These are phyloP conservation scores for Meteorus colon DNA, from an alignment of 2,888 invertebrate species.

Conservation along the genomic window DNA sequence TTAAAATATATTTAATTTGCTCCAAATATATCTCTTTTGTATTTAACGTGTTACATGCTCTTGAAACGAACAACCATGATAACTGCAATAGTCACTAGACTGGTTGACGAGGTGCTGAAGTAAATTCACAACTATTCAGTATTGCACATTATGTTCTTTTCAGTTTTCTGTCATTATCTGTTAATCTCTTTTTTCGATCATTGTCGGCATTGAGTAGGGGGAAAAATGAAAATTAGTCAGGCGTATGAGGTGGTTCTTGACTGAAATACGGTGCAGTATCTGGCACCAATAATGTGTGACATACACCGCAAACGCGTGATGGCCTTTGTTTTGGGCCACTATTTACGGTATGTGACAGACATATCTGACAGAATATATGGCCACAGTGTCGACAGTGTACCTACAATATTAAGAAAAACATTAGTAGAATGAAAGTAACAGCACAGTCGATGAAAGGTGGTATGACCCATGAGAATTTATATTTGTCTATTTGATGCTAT, in stretches of 20 bases:
- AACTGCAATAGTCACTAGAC: background rate
- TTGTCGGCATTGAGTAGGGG: background rate
- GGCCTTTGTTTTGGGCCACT: constrained; percentile 90
- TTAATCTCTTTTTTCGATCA: constrained; percentile 16
- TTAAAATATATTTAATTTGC: constrained; percentile 6
- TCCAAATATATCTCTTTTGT: background rate
- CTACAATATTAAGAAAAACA: constrained; percentile 71
- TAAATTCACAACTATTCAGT: constrained; percentile 20
- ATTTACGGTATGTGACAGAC: constrained; percentile 86
- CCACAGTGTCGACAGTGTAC: constrained; percentile 96
- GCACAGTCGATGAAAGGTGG: constrained; percentile 30
- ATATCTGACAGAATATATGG: constrained; percentile 92
- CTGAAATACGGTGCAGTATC: constrained; percentile 95
- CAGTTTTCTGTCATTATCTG: background rate
- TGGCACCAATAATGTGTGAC: constrained; percentile 95
- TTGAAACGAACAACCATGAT: constrained; percentile 15
- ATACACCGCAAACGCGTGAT: constrained; percentile 96
- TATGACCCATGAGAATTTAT: background rate
- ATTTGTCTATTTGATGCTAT: constrained; percentile 34
- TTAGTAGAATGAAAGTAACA: constrained; percentile 18
- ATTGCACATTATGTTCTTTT: constrained; percentile 45
- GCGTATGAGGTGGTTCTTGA: constrained; percentile 81
- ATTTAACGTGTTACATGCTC: background rate
- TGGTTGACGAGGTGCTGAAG: background rate
- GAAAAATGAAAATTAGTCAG: constrained; percentile 65